phyloP scores from a whole-genome alignment of 1,140 invertebrate species.

The Euura saliciscinereae region DNA sequence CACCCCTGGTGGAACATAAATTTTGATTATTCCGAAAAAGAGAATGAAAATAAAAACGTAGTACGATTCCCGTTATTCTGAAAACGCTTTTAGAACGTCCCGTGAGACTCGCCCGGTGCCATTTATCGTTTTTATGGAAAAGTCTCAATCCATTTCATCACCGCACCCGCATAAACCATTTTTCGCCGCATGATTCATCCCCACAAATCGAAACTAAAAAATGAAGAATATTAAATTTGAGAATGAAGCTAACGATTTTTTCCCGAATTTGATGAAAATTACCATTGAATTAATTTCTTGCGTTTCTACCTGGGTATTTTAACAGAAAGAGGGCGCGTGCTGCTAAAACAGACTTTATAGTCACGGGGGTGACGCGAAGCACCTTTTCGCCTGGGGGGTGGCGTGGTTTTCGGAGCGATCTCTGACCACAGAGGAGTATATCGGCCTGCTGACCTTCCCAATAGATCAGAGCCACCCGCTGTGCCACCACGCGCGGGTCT shows the following conservation, averaged over 20 bases:
- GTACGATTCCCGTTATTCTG: not conserved
- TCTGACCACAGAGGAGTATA: not conserved
- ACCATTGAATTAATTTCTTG: too few relatives aligned
- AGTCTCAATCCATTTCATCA: not conserved
- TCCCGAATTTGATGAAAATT: too few relatives aligned
- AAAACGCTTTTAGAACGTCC: not conserved
- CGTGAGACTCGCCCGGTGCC: not conserved
- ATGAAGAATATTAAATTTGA: too few relatives aligned
- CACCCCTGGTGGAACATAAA: not conserved
- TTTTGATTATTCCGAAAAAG: conserved; percentile 1
- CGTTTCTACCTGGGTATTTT: too few relatives aligned
- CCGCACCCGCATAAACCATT: not conserved
- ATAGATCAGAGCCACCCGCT: not conserved
- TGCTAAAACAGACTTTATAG: too few relatives aligned
- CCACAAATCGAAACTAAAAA: too few relatives aligned
- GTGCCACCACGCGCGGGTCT: not conserved
- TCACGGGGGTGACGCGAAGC: too few relatives aligned
- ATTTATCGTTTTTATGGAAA: not conserved
- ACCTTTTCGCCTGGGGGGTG: too few relatives aligned
- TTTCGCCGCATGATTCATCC: too few relatives aligned
- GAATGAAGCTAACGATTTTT: too few relatives aligned
- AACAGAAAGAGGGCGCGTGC: too few relatives aligned
- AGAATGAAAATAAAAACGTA: not conserved
- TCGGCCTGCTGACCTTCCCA: not conserved
- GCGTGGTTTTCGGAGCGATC: too few relatives aligned